Evolutionary conservation across 2,888 invertebrate species (phyloP).

Genomic region (Myopa testacea): DNA sequence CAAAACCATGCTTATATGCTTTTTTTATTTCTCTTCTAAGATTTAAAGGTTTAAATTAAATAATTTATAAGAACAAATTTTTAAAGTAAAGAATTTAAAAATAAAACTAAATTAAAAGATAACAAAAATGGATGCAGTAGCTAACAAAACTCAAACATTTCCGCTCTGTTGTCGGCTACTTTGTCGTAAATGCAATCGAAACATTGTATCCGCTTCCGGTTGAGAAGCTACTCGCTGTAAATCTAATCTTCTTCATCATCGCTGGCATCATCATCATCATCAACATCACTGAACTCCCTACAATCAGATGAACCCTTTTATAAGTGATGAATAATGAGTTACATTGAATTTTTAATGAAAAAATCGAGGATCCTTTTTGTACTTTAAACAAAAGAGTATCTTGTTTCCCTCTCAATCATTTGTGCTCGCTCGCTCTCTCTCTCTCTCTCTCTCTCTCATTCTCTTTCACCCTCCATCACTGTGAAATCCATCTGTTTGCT

Average conservation of each 20-base stretch:
- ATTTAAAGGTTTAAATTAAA: too few species aligned
- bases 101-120: not conserved
- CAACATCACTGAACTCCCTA: not conserved
- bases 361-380: constrained; percentile 24
- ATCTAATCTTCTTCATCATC: too few species aligned
- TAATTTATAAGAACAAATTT: too few species aligned
- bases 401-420: not conserved
- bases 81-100: not conserved
- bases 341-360: constrained; percentile 44
- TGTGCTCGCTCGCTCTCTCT: not conserved
- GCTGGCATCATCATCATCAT: not conserved
- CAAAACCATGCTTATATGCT: too few species aligned
- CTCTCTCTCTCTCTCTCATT: not conserved
- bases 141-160: constrained; percentile 12
- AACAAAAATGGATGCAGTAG: not conserved
- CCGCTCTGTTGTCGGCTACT: not conserved
- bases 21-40: too few species aligned
- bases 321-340: constrained; percentile 41
- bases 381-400: not conserved
- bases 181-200: not conserved
- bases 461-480: not conserved
- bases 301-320: not conserved
- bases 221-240: constrained; percentile 1
- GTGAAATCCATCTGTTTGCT: not conserved
- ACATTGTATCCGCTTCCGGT: constrained; percentile 23